Evolutionary conservation across 2,888 invertebrate genomes (phyloP).

Genomic region (Pardosa pseudoannulata): DNA sequence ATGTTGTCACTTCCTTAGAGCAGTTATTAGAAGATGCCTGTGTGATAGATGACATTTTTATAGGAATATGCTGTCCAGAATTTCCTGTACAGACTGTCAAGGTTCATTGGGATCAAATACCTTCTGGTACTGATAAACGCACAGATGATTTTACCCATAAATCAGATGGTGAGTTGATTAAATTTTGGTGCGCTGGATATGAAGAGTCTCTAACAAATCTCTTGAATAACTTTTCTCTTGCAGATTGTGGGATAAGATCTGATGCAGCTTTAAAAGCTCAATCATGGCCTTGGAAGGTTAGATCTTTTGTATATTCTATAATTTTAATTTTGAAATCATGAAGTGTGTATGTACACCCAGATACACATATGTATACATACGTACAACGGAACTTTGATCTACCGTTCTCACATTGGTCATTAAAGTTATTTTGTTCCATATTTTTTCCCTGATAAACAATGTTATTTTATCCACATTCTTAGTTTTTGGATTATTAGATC

Average conservation of each 20-base stretch:
- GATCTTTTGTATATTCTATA: not conserved
- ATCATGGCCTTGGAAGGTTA: slow-evolving; percentile 64
- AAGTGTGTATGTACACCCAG: too few species aligned
- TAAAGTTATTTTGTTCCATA: too few species aligned
- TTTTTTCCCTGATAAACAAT: too few species aligned
- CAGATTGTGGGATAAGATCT: slow-evolving; percentile 46
- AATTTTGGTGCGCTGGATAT: not conserved
- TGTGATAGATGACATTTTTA: slow-evolving; percentile 82
- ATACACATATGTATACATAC: too few species aligned
- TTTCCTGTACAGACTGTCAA: slow-evolving; percentile 46
- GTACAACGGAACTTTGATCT: too few species aligned
- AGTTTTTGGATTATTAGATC: too few species aligned
- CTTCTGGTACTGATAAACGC: not conserved
- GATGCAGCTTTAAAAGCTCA: not conserved
- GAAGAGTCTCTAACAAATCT: not conserved
- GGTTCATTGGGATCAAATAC: slow-evolving; percentile 40
- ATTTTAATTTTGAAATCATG: too few species aligned
- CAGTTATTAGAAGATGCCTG: slow-evolving; percentile 84
- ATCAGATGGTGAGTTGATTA: slow-evolving; percentile 13
- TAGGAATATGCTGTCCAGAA: slow-evolving; percentile 88
- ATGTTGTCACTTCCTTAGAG: slow-evolving; percentile 81
- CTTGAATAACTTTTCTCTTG: slow-evolving; percentile 6
- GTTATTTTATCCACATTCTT: too few species aligned
- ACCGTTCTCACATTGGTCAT: too few species aligned
- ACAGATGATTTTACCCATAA: not conserved